These are phyloP conservation scores for Tragelaphus oryx DNA, from an alignment of 2,797 vertebrate species.

Conservation along the genomic window DNA sequence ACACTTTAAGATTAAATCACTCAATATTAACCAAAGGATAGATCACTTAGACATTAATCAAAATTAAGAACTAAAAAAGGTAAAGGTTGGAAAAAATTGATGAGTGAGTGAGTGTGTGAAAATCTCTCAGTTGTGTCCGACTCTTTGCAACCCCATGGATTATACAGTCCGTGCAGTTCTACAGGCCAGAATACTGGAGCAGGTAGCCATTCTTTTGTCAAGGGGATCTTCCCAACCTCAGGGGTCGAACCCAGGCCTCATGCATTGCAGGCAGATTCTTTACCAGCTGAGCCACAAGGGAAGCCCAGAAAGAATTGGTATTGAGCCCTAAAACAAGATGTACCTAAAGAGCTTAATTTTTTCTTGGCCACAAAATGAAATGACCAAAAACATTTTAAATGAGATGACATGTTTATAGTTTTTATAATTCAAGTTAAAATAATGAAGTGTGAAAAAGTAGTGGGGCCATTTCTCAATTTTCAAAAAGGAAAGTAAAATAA, in stretches of 20 bases:
- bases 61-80: background rate
- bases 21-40: background rate
- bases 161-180: background rate
- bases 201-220: background rate
- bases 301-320: background rate
- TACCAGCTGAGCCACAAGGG: no score
- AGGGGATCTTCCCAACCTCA: background rate
- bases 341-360: background rate
- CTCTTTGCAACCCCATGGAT: background rate
- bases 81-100: background rate
- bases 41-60: background rate
- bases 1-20: background rate
- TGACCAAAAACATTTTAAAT: background rate
- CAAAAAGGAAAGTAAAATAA: background rate
- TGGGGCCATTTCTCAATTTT: background rate
- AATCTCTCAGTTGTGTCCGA: background rate
- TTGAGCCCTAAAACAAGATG: background rate
- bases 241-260: background rate
- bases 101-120: background rate
- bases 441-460: background rate
- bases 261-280: no score
- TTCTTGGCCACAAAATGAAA: background rate
- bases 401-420: background rate
- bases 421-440: background rate
- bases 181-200: background rate